Evolutionary conservation across 2,113 vertebrate species (phyloP), one percentile per base, ranked within the genome.

Genomic region (Microcebus tavaratra): DNA sequence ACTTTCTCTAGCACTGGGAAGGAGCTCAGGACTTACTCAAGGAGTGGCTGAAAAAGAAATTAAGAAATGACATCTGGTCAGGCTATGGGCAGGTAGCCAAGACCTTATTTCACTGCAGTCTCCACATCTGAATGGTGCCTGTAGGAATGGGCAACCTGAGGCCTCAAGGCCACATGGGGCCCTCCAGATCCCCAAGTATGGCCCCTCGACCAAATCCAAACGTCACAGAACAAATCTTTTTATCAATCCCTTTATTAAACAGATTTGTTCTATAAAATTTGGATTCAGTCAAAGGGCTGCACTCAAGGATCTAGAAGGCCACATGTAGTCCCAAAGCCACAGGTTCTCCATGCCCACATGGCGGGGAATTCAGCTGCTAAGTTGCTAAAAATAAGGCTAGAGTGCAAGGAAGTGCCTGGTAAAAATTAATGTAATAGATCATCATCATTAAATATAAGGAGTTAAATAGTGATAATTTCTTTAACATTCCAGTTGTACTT

Each of bases 401-500:
- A 92, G 78, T 42, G n/a, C 5, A 45, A 63, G 48, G 23, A 84
- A 88, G 90, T 89, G 61, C 25, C 63, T 85, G 29, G 63, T 39
- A 80, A 88, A 97, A 96, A 63, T 0, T 10, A 79, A 67, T 31
- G 94, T 67, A 83, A 53, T 75, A 85, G 92, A 80, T n/a, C 70
- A 85, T 94, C 61, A 97, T 82, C 21, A 68, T 88, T 75, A 63
- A 67, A 78, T 3, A 73, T 29, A 55, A 90, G 27, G 34, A 95
- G 63, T 85, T 95, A 91, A 31, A 83, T 78, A 27, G 8, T 15
- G 67, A 83, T 75, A 17, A 79, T 57, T 92, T 88, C 65, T 91
- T 96, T 78, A 81, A 21, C 10, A 55, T 88, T 95, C 84, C 83
- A 67, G 79, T 94, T 92, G 78, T 67, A 80, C 25, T 34, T 82